Evolutionary conservation across 2,797 vertebrate genomes (phyloP).

Genomic region (Echiichthys vipera): DNA sequence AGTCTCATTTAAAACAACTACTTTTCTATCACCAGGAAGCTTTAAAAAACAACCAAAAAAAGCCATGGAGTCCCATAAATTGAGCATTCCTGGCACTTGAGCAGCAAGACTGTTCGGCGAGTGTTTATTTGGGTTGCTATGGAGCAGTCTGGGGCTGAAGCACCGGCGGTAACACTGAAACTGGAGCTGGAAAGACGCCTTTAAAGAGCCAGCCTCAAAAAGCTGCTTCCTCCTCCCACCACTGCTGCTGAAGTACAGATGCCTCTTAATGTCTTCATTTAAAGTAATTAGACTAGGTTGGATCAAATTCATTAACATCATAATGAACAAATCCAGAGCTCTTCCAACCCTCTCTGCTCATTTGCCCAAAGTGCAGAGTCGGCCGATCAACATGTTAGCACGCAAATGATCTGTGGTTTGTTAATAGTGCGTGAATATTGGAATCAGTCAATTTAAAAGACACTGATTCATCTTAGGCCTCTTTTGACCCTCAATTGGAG

Average conservation of each 20-base stretch:
- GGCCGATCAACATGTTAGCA: constrained; percentile 49
- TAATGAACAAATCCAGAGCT: constrained; percentile 64
- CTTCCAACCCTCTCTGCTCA: constrained; percentile 36
- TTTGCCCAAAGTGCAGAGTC: constrained; percentile 37
- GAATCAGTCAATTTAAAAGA: constrained; percentile 43
- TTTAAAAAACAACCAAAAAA: constrained; percentile 27
- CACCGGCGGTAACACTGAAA: constrained; percentile 62
- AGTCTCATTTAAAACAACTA: background rate
- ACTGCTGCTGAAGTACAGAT: background rate
- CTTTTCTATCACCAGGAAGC: background rate
- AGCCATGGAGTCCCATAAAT: constrained; percentile 13
- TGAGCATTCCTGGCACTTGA: constrained; percentile 52
- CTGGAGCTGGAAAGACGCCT: constrained; percentile 66
- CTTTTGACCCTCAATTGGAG: constrained; percentile 17
- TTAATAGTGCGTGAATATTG: constrained; percentile 25
- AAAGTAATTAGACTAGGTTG: constrained; percentile 49
- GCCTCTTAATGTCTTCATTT: constrained; percentile 62
- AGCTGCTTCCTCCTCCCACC: constrained; percentile 15
- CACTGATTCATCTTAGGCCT: constrained; percentile 1
- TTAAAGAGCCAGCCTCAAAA: constrained; percentile 47
- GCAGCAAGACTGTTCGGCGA: constrained; percentile 46
- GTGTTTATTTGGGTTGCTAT: constrained; percentile 85
- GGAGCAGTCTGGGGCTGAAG: constrained; percentile 73
- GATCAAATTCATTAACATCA: constrained; percentile 68
- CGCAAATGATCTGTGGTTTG: constrained; percentile 44